phyloP scores from a whole-genome alignment of 2,888 invertebrate species.

The Caenorhabditis uteleia region DNA sequence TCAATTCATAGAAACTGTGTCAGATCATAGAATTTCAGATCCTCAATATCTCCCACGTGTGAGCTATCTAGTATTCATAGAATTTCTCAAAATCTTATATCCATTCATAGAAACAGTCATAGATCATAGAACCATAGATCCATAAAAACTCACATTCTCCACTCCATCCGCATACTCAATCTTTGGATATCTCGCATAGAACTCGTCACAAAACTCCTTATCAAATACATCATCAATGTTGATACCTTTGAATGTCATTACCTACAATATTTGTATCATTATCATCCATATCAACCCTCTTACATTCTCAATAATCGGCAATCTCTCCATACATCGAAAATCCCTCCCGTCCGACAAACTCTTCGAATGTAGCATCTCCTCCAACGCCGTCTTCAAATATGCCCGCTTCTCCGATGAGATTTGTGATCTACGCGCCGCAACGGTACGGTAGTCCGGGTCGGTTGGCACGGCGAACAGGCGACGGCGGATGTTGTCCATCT shows the following conservation, averaged over 20 bases:
- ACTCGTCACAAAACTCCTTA: constrained; percentile 6
- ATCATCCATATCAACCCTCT: not conserved
- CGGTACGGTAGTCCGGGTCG: too few species aligned
- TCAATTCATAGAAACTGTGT: too few species aligned
- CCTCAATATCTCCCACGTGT: too few species aligned
- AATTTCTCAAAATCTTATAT: too few species aligned
- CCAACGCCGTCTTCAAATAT: constrained; percentile 15
- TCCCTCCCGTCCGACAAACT: constrained; percentile 24
- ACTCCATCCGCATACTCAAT: too few species aligned
- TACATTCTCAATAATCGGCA: constrained; percentile 32
- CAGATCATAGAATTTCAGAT: too few species aligned
- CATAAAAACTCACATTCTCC: too few species aligned
- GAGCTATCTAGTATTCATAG: too few species aligned
- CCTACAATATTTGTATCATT: not conserved
- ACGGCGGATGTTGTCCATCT: not conserved
- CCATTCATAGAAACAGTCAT: too few species aligned
- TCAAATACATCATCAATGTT: constrained; percentile 19
- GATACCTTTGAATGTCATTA: constrained; percentile 7
- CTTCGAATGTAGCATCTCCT: constrained; percentile 24
- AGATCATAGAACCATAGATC: too few species aligned
- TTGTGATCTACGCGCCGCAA: not conserved
- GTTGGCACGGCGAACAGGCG: too few species aligned
- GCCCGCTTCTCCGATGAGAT: constrained; percentile 9
- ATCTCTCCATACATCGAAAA: constrained; percentile 16
- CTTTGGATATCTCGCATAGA: constrained; percentile 10